A percentile compares a stretch with the other conserved stretches of the same genome.
Evolutionary conservation across 2,113 vertebrate species (phyloP).

Genomic region (Aegithalos caudatus): DNA sequence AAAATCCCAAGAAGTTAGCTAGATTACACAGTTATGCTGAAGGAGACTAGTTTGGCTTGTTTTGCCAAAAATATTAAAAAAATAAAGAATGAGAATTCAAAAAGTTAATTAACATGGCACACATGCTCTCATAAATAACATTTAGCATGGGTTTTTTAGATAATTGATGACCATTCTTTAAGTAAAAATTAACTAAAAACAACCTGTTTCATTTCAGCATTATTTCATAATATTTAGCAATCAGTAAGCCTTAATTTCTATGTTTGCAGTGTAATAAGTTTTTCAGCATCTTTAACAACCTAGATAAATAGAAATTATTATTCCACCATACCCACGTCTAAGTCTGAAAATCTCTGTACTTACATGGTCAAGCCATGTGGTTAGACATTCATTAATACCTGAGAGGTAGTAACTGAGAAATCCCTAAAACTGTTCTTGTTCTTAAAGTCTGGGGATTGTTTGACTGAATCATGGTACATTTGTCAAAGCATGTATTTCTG

Average conservation of each 20-base stretch:
- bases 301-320: neutral
- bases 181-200: neutral
- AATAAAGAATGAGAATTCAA: neutral
- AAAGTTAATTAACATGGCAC: neutral
- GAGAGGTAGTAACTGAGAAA: neutral
- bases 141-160: neutral
- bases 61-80: neutral
- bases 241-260: neutral
- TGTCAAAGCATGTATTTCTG: neutral
- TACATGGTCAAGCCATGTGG: neutral
- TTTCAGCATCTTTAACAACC: neutral
- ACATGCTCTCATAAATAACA: neutral
- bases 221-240: neutral
- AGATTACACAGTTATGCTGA: neutral
- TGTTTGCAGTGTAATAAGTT: neutral
- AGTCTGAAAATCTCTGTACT: neutral
- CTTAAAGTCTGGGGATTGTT: neutral
- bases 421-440: rapidly evolving
- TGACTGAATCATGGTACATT: rapidly evolving
- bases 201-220: neutral
- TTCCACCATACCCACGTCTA: neutral
- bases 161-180: neutral
- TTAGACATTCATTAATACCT: neutral
- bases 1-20: neutral
- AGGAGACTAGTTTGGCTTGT: neutral